Conservation (phyloP, 2,113 vertebrate species). For the Podarcis raffonei region DNA sequence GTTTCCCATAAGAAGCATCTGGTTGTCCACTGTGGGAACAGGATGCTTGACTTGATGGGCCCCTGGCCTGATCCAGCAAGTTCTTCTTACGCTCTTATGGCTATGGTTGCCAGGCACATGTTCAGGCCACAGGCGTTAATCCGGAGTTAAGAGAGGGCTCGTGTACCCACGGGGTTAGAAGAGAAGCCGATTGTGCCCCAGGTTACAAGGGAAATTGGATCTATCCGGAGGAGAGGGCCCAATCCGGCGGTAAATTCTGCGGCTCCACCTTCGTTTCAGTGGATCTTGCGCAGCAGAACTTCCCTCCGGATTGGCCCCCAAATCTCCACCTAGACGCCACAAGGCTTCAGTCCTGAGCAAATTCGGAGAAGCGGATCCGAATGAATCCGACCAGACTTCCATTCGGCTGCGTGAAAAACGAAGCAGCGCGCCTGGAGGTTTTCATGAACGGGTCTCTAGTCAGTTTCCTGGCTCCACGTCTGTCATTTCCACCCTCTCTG, state of each 20-base stretch:
- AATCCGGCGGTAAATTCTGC: not conserved
- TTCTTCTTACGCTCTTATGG: too few relatives aligned
- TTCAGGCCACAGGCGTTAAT: not conserved
- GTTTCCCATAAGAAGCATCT: too few relatives aligned
- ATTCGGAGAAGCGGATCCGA: not conserved
- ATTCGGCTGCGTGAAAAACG: not conserved
- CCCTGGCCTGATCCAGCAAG: too few relatives aligned
- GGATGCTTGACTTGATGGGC: too few relatives aligned
- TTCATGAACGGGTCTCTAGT: not conserved
- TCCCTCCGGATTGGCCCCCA: not conserved
- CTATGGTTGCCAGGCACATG: not conserved
- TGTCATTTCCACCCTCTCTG: not conserved
- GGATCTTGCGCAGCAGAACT: not conserved
- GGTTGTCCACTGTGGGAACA: too few relatives aligned
- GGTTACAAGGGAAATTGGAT: not conserved
- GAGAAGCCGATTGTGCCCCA: not conserved
- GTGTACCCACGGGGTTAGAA: not conserved
- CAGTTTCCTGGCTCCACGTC: not conserved
- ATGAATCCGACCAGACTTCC: not conserved
- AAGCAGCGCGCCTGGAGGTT: not conserved
- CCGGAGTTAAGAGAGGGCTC: not conserved
- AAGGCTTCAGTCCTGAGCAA: not conserved
- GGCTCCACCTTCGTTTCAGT: not conserved
- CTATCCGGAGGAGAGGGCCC: not conserved
- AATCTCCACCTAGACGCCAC: not conserved